Conservation (phyloP, 2,888 invertebrate species). For the Drosophila monieri region DNA sequence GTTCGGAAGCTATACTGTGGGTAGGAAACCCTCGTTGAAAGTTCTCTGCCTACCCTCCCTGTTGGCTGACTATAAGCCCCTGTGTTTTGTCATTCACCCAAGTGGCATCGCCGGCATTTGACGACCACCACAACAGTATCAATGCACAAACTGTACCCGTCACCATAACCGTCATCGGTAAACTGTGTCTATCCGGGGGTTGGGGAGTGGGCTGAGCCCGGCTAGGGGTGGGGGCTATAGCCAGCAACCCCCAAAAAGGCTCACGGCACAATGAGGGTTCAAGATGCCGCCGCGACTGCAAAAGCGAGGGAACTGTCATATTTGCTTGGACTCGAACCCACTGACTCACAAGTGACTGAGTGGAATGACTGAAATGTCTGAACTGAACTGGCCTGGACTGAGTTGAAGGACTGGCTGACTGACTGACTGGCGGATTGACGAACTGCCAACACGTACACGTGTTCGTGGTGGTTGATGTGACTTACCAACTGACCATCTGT, state of each 20-base stretch:
- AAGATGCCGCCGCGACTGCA: constrained; percentile 61
- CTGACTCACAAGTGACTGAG: constrained; percentile 59
- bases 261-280: constrained; percentile 58
- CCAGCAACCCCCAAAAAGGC: constrained; percentile 70
- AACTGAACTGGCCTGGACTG: constrained; percentile 32
- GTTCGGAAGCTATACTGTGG: background rate
- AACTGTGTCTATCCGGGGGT: constrained; percentile 30
- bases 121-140: constrained; percentile 81
- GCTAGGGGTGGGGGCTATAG: constrained; percentile 31
- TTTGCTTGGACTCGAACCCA: constrained; percentile 55
- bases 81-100: constrained; percentile 61
- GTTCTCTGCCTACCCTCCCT: constrained; percentile 7
- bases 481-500: constrained; percentile 82
- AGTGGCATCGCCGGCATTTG: constrained; percentile 62
- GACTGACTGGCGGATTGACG: constrained; percentile 38
- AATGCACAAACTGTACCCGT: constrained; percentile 82
- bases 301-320: constrained; percentile 76
- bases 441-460: constrained; percentile 56
- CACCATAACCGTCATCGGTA: constrained; percentile 35
- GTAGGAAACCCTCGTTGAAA: background rate
- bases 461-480: constrained; percentile 71
- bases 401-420: constrained; percentile 46
- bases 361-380: constrained; percentile 54
- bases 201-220: constrained; percentile 3
- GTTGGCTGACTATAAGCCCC: constrained; percentile 39